Evolutionary conservation across 2,888 invertebrate genomes (phyloP).

Genomic region (Mythimna lalbum): DNA sequence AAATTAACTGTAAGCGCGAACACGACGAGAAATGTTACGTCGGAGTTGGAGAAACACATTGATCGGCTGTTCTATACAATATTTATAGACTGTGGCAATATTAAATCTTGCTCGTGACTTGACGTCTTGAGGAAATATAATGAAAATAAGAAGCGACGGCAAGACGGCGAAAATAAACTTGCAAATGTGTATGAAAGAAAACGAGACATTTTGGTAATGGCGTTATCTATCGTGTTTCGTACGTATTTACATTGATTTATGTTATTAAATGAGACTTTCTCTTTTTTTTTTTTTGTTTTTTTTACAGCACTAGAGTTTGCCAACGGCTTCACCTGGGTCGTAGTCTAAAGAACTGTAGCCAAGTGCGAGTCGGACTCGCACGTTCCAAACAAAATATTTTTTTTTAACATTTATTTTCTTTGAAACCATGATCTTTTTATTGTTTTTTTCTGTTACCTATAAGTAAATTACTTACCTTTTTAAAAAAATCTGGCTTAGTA

Average conservation of each 20-base stretch:
- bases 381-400: too few relatives aligned
- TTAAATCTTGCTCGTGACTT: slow-evolving; percentile 46
- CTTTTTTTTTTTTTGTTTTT: slow-evolving; percentile 14
- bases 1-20: slow-evolving; percentile 35
- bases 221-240: slow-evolving; percentile 42
- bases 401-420: too few relatives aligned
- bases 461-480: too few relatives aligned
- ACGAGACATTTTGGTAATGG: slow-evolving; percentile 44
- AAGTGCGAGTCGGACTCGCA: too few relatives aligned
- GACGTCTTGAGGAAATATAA: slow-evolving; percentile 48
- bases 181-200: slow-evolving; percentile 49
- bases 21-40: neutral
- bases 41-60: slow-evolving; percentile 18
- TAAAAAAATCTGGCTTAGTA: too few relatives aligned
- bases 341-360: neutral
- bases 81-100: slow-evolving; percentile 34
- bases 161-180: slow-evolving; percentile 48
- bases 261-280: slow-evolving; percentile 20
- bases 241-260: slow-evolving; percentile 40
- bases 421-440: too few relatives aligned
- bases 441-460: too few relatives aligned
- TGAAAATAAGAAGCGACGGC: slow-evolving; percentile 45
- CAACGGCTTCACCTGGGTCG: neutral
- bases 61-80: slow-evolving; percentile 15
- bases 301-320: neutral